Evolutionary conservation across 2,797 vertebrate genomes (phyloP), one percentile per base, ranked within the genome.

Genomic region (Syngnathus rostellatus): DNA sequence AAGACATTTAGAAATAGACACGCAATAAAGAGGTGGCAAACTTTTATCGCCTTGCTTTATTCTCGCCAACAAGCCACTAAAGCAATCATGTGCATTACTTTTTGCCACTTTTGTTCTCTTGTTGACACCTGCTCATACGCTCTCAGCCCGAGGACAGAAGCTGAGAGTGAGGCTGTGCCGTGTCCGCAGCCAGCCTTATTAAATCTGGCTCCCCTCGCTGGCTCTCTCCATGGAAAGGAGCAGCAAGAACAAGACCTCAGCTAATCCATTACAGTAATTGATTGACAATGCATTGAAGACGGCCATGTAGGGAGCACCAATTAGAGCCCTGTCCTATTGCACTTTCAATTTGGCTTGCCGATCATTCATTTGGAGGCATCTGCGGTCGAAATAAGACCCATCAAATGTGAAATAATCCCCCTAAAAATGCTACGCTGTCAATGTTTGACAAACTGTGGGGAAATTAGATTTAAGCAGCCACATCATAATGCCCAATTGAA

Each of bases 261-360:
- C 92, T 93, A 94, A 95, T 93, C 93, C 93, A 94, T 95, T 95
- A 93, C 93, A 94, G 92, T 93, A 93, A 96, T 93, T 95, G 93
- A 95, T 95, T 94, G 92, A 92, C 92, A 90, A 86, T 89, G 89
- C 90, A 92, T 91, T 93, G 91, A 78, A 92, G 77, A 82, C 85
- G 90, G 91, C 88, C 77, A 89, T 94, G 93, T 93, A 90, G 92
- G 92, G 92, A 93, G 91, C 83, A 83, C 89, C 93, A 93, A 93
- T 83, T 88, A 92, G 88, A 88, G 72, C 83, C 89, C 85, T 89
- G 91, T 91, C 88, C 87, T 90, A 89, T 90, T 91, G 88, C 91
- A 89, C 86, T 91, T 89, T 93, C 83, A 92, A 87, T 92, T 91
- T 92, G 92, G 90, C 80, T 68, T 8, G 70, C 62, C 62, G 80